A percentile compares a stretch with the other conserved stretches of the same genome.
These are phyloP conservation scores for Periparus ater DNA, from an alignment of 2,797 vertebrate genomes.

Conservation along the genomic window DNA sequence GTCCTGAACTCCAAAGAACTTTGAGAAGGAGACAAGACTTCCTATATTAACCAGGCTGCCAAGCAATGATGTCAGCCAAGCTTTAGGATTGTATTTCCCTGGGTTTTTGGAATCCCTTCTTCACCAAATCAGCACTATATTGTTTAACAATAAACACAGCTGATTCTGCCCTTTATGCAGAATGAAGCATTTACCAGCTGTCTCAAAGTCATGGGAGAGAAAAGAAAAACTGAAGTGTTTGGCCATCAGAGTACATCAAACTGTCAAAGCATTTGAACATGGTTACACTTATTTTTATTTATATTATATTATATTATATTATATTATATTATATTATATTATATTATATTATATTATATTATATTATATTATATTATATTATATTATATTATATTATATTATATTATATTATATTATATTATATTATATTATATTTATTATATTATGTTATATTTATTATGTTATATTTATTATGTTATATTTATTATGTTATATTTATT, in stretches of 20 bases:
- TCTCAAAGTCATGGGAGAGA: background rate
- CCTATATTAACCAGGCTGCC: background rate
- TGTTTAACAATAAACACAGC: background rate
- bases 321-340: no score
- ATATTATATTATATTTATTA: no score
- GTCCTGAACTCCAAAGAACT: background rate
- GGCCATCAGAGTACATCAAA: background rate
- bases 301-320: no score
- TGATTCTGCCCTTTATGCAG: background rate
- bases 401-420: no score
- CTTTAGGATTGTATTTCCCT: background rate
- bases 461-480: no score
- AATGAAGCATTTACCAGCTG: background rate
- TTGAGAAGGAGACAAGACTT: background rate
- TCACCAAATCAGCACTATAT: background rate
- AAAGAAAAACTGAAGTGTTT: background rate
- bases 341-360: no score
- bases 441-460: no score
- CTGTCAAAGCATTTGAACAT: background rate
- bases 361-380: no score
- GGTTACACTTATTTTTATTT: background rate
- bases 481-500: no score
- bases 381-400: no score
- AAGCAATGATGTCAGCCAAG: background rate
- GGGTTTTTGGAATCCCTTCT: background rate